A percentile compares a stretch with the other conserved stretches of the same genome.
Conservation (phyloP, 2,113 vertebrate species). For the Colius striatus region DNA sequence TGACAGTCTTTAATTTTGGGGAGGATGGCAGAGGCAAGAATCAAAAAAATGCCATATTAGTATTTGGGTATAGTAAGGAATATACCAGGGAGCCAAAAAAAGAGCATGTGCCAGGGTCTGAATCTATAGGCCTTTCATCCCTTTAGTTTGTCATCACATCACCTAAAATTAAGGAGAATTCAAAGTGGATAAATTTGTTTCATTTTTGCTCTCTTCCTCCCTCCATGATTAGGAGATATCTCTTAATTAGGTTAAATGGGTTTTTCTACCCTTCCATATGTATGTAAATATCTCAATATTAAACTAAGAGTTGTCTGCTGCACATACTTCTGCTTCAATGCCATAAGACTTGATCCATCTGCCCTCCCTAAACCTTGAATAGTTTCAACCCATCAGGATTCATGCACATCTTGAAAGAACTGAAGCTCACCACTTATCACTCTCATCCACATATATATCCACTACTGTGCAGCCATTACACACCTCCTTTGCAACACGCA, state of each 20-base stretch:
- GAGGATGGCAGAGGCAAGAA: fast-evolving
- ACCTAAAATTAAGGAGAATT: neutral
- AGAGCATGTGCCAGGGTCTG: neutral
- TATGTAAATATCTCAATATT: neutral
- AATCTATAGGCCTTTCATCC: neutral
- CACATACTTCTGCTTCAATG: neutral
- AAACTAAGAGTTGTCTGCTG: neutral
- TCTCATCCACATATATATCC: neutral
- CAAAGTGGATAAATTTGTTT: neutral
- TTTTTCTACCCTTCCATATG: neutral
- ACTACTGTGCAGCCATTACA: neutral
- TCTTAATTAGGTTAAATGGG: neutral
- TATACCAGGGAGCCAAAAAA: neutral
- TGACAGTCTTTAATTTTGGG: neutral
- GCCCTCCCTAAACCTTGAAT: neutral
- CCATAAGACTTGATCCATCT: neutral
- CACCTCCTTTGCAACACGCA: neutral
- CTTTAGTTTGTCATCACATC: neutral
- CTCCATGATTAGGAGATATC: neutral
- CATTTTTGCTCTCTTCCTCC: neutral
- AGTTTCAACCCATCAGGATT: neutral
- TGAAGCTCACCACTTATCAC: neutral
- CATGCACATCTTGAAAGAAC: neutral
- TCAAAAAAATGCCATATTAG: neutral
- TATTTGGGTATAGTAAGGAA: neutral